A percentile compares a stretch with the other conserved stretches of the same genome.
phyloP scores from a whole-genome alignment of 2,113 vertebrate species.

The Hemichromis elongatus region DNA sequence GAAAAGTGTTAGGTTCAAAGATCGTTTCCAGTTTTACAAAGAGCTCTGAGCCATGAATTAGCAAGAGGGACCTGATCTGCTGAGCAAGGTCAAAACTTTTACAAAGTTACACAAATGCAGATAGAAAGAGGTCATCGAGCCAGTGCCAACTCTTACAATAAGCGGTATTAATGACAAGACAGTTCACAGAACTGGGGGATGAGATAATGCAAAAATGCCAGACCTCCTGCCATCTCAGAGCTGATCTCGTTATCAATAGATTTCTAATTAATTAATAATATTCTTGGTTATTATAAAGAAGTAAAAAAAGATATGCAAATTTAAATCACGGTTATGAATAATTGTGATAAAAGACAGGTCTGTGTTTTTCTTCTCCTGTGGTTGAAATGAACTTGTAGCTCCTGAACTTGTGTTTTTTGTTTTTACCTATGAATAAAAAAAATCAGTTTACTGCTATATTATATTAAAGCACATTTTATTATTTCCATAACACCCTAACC shows the following conservation, averaged over 20 bases:
- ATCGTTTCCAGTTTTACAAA: constrained; percentile 31
- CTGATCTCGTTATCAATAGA: background rate
- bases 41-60: constrained; percentile 17
- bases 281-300: background rate
- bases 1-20: constrained; percentile 21
- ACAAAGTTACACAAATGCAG: constrained; percentile 21
- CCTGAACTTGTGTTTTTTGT: no score
- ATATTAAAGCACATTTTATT: background rate
- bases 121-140: background rate
- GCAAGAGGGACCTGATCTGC: background rate
- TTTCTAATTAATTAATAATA: background rate
- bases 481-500: background rate
- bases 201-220: background rate
- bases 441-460: background rate
- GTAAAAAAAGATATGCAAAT: background rate
- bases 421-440: background rate
- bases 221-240: background rate
- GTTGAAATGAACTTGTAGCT: accelerated
- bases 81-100: constrained; percentile 25
- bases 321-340: background rate
- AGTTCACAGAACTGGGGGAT: background rate
- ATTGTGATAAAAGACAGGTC: background rate
- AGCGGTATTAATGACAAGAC: background rate
- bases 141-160: background rate
- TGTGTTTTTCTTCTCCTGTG: background rate